Evolutionary conservation across 1,140 invertebrate genomes (phyloP), one percentile per base, ranked within the genome.

Genomic region (Scaptomyza pallida): DNA sequence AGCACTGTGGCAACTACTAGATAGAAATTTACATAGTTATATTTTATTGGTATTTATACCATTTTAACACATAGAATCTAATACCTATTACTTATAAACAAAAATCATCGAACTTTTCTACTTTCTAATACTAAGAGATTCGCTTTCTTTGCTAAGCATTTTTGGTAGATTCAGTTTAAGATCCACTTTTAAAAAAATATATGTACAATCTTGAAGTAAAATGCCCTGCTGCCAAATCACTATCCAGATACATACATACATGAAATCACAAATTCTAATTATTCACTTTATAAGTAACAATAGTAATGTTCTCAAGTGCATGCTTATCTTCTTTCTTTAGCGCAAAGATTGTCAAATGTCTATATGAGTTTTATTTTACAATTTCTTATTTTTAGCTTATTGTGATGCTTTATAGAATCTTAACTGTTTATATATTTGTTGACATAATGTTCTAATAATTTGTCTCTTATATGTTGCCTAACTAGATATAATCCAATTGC

Each of bases 11-110:
- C 17, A 37, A 51, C 21, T 13, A 65, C 13, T 50, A 61, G 55
- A 52, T 45, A 41, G 57, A 77, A 81, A 88, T 86, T n/a, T 85
- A 78, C 79, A 83, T 48, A 71, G 52, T 74, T 56, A 48, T 62
- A 48, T 50, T 40, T 55, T 35, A 26, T 41, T 56, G 44, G 61
- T 61, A 61, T 15, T 67, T 72, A 57, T 56, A 50, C 55, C 63
- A 55, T 13, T 33, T 48, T 3, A 70, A 55, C 30, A 55, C 30
- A 16, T 47, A 69, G 12, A 12, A 37, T 51, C 55, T 68, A 43
- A 51, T 15, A 64, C 68, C 37, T 57, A 71, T n/a, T n/a, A n/a
- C n/a, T n/a, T n/a, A n/a, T n/a, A n/a, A n/a, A n/a, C n/a, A n/a
- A n/a, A n/a, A n/a, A n/a, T n/a, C n/a, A n/a, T n/a, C n/a, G n/a